phyloP scores from a whole-genome alignment of 2,888 invertebrate species.

The Chaetogeoica ovagalla region DNA sequence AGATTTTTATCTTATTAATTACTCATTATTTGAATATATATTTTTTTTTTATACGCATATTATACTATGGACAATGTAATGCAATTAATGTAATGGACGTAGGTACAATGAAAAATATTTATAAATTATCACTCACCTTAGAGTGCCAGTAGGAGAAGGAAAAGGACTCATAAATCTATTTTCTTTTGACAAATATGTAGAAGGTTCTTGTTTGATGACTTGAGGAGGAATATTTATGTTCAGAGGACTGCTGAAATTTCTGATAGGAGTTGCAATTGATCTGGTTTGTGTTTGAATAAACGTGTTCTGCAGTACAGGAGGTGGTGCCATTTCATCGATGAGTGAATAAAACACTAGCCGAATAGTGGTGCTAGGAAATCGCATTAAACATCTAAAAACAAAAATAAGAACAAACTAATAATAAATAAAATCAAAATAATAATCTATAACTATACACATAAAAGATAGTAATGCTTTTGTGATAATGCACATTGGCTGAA shows the following conservation, averaged over 20 bases:
- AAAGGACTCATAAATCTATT: constrained; percentile 70
- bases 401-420: background rate
- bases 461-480: background rate
- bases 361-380: constrained; percentile 97
- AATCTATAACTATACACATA: background rate
- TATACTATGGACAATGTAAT: too few relatives aligned
- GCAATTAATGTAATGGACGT: too few relatives aligned
- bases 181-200: constrained; percentile 58
- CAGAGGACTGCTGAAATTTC: constrained; percentile 64
- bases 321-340: constrained; percentile 74
- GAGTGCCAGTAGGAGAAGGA: constrained; percentile 84
- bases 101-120: too few relatives aligned
- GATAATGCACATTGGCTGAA: too few relatives aligned
- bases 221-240: constrained; percentile 79
- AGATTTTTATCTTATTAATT: too few relatives aligned
- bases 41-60: too few relatives aligned
- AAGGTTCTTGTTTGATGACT: constrained; percentile 63
- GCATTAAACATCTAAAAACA: constrained; percentile 82
- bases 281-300: constrained; percentile 49
- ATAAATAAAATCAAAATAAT: background rate
- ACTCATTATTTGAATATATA: too few relatives aligned
- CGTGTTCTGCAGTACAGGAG: constrained; percentile 55
- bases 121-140: constrained; percentile 59
- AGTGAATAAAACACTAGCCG: constrained; percentile 91
- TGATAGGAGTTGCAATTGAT: constrained; percentile 37